phyloP scores from a whole-genome alignment of 2,113 vertebrate species.

The Dolichallabes microphthalmus region DNA sequence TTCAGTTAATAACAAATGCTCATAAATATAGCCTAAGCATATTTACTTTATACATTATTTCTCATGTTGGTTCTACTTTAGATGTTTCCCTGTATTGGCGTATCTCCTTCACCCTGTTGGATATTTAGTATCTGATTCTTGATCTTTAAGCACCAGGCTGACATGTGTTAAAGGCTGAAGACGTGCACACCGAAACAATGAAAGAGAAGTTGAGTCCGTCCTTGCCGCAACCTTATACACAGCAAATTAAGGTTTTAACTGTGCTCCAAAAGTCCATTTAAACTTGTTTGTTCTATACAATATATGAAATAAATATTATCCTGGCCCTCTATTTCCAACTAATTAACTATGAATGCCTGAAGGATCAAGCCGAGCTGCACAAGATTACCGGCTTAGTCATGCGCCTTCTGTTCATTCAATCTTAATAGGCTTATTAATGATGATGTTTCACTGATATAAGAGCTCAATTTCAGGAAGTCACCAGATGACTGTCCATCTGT shows the following conservation, averaged over 20 bases:
- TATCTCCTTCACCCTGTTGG: slow-evolving; percentile 5
- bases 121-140: slow-evolving; percentile 15
- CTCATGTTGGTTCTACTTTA: slow-evolving; percentile 40
- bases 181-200: background rate
- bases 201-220: background rate
- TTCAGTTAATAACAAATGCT: no score
- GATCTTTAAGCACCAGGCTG: slow-evolving; percentile 12
- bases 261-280: background rate
- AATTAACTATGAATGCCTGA: slow-evolving; percentile 20
- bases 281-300: slow-evolving; percentile 1
- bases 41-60: background rate
- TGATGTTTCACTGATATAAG: slow-evolving; percentile 25
- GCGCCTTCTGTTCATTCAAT: slow-evolving; percentile 27
- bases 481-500: slow-evolving; percentile 29
- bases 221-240: background rate
- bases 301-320: slow-evolving; percentile 14
- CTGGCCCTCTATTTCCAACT: background rate
- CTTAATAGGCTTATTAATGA: slow-evolving; percentile 36
- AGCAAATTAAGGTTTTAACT: background rate
- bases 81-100: slow-evolving; percentile 19
- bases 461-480: slow-evolving; percentile 13
- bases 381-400: slow-evolving; percentile 23
- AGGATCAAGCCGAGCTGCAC: slow-evolving; percentile 12
- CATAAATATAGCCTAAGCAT: background rate
- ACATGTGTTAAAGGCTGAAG: slow-evolving; percentile 6